phyloP scores from a whole-genome alignment of 2,797 vertebrate genomes.

The Melanotaenia parkinsoni region DNA sequence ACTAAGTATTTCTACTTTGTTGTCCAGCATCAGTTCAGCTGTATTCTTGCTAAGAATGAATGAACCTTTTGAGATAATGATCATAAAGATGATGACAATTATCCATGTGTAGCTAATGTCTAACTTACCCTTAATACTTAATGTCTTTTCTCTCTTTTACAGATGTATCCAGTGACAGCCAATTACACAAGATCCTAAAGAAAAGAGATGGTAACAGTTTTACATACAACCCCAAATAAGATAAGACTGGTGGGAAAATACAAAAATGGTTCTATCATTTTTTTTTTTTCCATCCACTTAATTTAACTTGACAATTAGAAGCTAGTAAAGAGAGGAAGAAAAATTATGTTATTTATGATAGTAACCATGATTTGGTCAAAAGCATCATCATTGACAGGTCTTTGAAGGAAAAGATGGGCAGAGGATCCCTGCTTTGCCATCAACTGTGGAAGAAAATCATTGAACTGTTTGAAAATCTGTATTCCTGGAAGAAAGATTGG shows the following conservation, averaged over 20 bases:
- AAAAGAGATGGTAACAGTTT: constrained; percentile 69
- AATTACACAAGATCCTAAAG: constrained; percentile 71
- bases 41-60: background rate
- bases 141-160: constrained; percentile 30
- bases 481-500: no score
- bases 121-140: background rate
- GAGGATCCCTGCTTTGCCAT: background rate
- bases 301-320: background rate
- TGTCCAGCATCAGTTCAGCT: background rate
- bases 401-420: background rate
- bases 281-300: background rate
- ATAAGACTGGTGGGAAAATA: background rate
- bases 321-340: background rate
- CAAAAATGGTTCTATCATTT: background rate
- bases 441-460: background rate
- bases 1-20: background rate
- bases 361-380: background rate
- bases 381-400: background rate
- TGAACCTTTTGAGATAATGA: background rate
- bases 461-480: no score
- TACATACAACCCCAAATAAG: background rate
- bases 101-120: background rate
- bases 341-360: background rate
- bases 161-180: constrained; percentile 74
- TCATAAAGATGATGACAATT: background rate